phyloP scores from a whole-genome alignment of 2,888 invertebrate species.

The Meganola albula region DNA sequence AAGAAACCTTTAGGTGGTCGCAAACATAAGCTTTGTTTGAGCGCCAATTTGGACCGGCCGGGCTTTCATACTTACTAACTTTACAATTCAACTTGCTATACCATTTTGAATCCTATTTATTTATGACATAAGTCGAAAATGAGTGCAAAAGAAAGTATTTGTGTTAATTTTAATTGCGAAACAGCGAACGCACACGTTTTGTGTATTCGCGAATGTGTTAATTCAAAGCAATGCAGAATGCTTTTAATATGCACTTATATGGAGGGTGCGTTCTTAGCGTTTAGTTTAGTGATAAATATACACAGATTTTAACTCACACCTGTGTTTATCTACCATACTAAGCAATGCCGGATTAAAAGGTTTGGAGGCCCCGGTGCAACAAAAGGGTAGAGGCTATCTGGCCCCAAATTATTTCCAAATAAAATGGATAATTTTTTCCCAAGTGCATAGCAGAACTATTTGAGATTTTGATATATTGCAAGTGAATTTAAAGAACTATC shows the following conservation, averaged over 20 bases:
- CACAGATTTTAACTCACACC: conserved; percentile 1
- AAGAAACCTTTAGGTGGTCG: conserved; percentile 70
- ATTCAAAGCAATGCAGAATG: conserved; percentile 53
- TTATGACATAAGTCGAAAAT: conserved; percentile 15
- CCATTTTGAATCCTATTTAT: conserved; percentile 28
- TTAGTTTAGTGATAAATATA: conserved; percentile 27
- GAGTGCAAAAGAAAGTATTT: conserved; percentile 25
- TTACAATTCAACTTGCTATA: conserved; percentile 16
- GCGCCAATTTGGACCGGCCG: conserved; percentile 59
- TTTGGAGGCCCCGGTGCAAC: too few relatives aligned
- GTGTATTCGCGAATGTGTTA: conserved; percentile 64
- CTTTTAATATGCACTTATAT: conserved; percentile 53
- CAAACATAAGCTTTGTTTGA: conserved; percentile 67
- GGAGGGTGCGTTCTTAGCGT: conserved; percentile 51
- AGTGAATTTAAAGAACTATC: too few relatives aligned
- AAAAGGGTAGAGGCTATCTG: too few relatives aligned
- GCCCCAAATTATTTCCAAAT: too few relatives aligned
- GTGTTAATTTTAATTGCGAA: conserved; percentile 61
- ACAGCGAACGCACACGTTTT: conserved; percentile 45
- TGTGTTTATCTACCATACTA: too few relatives aligned
- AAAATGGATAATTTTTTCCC: too few relatives aligned
- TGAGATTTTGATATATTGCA: too few relatives aligned
- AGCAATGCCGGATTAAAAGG: too few relatives aligned
- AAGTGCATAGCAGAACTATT: too few relatives aligned
- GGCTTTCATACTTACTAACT: conserved; percentile 39